Conservation (phyloP, 2,888 invertebrate genomes). For the Ypsolopha sequella region DNA sequence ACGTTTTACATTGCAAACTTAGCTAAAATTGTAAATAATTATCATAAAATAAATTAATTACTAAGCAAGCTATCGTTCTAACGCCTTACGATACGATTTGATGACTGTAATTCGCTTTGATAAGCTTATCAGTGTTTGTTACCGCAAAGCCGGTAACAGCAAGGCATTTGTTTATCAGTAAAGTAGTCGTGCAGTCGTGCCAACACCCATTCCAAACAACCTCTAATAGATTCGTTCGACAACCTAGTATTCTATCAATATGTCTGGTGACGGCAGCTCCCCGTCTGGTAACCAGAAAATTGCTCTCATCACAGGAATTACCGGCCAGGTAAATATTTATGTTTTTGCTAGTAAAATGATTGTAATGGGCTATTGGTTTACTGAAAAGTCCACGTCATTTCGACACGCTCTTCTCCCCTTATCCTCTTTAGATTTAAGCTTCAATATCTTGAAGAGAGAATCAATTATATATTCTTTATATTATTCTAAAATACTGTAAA, state of each 20-base stretch:
- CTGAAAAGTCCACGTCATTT: too few species aligned
- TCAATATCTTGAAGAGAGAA: too few species aligned
- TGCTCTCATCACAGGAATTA: constrained; percentile 96
- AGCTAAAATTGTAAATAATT: too few species aligned
- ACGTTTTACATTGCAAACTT: too few species aligned
- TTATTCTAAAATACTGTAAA: background rate
- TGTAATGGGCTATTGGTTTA: too few species aligned
- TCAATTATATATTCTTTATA: too few species aligned
- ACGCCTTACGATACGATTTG: background rate
- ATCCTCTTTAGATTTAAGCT: background rate
- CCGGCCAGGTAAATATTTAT: constrained; percentile 86
- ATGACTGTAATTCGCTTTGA: constrained; percentile 11
- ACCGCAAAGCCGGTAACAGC: background rate
- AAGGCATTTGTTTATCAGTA: background rate
- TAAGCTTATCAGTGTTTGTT: constrained; percentile 22
- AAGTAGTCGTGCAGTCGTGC: background rate
- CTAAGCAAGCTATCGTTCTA: too few species aligned
- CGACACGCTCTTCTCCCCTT: background rate
- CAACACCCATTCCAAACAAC: background rate
- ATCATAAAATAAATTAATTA: too few species aligned
- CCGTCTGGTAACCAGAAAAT: constrained; percentile 67
- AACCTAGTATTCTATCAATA: constrained; percentile 13
- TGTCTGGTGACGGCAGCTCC: constrained; percentile 47
- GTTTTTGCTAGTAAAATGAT: background rate
- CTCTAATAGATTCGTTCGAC: background rate